A percentile compares a stretch with the other conserved stretches of the same genome.
Conservation (phyloP, 2,797 vertebrate genomes). For the Esox lucius region DNA sequence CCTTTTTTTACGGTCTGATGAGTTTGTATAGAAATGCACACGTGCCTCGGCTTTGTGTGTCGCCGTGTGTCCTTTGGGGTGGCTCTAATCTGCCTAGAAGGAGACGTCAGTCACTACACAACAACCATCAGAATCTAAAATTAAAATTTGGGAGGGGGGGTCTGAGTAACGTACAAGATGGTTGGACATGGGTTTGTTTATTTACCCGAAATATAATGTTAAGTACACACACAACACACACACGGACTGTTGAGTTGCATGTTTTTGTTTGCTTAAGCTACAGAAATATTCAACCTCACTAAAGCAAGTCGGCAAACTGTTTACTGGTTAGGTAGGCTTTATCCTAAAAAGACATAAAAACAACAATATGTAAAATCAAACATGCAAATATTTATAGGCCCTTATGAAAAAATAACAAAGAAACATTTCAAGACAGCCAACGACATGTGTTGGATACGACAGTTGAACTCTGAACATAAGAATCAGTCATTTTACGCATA, state of each 20-base stretch:
- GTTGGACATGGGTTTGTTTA: neutral
- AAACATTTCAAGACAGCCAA: conserved; percentile 3
- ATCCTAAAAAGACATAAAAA: neutral
- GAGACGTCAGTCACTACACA: conserved; percentile 58
- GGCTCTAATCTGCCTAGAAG: conserved; percentile 62
- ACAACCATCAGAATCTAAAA: conserved; percentile 54
- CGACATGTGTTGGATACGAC: conserved; percentile 55
- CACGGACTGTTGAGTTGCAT: neutral
- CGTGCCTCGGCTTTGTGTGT: conserved; percentile 78
- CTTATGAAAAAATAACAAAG: conserved; percentile 5
- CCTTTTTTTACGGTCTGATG: conserved; percentile 83
- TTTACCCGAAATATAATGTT: neutral
- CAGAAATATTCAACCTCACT: neutral
- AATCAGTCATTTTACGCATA: conserved; percentile 67
- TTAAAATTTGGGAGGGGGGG: conserved; percentile 24
- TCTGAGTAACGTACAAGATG: conserved; percentile 5
- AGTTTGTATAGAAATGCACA: conserved; percentile 77
- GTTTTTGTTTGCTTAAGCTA: neutral
- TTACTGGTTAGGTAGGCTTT: neutral
- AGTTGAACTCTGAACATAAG: conserved; percentile 65
- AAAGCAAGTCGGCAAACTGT: neutral
- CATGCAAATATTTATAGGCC: neutral
- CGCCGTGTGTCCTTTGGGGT: conserved; percentile 60
- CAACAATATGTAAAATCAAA: neutral
- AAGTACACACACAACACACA: neutral